phyloP scores from a whole-genome alignment of 2,888 invertebrate genomes.

The Diaperis boleti region DNA sequence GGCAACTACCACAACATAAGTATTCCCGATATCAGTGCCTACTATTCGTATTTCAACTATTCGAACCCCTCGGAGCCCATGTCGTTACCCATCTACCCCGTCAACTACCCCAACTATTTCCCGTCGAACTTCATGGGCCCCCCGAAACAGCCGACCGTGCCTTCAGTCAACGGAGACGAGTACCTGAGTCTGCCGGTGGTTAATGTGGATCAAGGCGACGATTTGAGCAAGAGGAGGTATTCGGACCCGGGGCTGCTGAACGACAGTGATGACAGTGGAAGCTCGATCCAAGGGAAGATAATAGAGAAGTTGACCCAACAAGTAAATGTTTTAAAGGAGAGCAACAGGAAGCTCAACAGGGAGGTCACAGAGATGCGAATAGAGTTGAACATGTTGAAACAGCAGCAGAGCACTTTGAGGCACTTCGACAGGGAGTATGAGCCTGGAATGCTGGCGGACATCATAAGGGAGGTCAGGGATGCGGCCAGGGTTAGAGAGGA shows the following conservation, averaged over 20 bases:
- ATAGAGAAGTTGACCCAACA: constrained; percentile 79
- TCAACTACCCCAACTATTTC: constrained; percentile 66
- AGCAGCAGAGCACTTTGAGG: constrained; percentile 57
- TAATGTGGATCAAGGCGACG: constrained; percentile 71
- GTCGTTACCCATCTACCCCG: constrained; percentile 74
- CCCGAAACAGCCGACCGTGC: constrained; percentile 49
- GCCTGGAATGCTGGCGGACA: constrained; percentile 80
- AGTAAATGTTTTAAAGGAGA: constrained; percentile 77
- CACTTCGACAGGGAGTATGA: constrained; percentile 69
- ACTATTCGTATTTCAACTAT: constrained; percentile 58
- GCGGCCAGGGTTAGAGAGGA: constrained; percentile 80
- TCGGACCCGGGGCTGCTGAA: constrained; percentile 76
- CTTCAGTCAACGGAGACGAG: constrained; percentile 56
- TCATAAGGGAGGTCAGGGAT: constrained; percentile 80
- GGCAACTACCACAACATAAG: constrained; percentile 52
- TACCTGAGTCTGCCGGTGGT: constrained; percentile 80
- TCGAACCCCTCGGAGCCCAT: constrained; percentile 71
- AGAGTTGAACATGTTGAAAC: constrained; percentile 66
- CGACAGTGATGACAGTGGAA: constrained; percentile 67
- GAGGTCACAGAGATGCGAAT: constrained; percentile 82
- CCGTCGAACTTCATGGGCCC: constrained; percentile 51
- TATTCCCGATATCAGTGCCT: constrained; percentile 55
- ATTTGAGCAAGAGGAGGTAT: constrained; percentile 70
- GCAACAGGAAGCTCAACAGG: constrained; percentile 80
- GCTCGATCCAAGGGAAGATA: constrained; percentile 71